Conservation (phyloP, 2,797 vertebrate genomes). For the Pelochelys cantorii region DNA sequence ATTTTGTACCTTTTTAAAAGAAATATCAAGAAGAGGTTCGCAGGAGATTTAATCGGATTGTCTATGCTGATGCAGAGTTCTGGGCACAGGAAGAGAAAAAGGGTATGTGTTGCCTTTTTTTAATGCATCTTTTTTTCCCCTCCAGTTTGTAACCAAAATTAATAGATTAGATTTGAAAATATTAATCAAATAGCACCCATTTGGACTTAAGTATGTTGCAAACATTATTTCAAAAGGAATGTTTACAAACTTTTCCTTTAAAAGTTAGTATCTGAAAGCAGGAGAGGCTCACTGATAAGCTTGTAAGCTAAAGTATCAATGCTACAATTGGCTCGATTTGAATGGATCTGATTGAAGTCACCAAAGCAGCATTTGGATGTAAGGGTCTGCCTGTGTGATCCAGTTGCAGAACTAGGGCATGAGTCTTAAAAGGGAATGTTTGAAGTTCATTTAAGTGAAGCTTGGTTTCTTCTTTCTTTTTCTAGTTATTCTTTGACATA, state of each 20-base stretch:
- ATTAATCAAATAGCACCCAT: background rate
- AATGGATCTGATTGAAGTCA: background rate
- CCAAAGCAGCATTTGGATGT: background rate
- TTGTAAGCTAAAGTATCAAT: background rate
- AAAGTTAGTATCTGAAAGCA: background rate
- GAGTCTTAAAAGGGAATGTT: background rate
- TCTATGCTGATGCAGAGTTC: constrained; percentile 85
- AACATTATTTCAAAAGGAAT: background rate
- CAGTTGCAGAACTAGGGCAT: background rate
- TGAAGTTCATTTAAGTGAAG: background rate
- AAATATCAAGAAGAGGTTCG: constrained; percentile 90
- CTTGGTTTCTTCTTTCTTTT: background rate
- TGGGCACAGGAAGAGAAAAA: constrained; percentile 77
- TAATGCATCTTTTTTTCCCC: background rate
- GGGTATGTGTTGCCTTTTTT: constrained; percentile 61
- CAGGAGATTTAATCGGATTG: constrained; percentile 86
- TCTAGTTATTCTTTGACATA: background rate
- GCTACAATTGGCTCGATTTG: background rate
- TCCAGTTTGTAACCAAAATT: background rate
- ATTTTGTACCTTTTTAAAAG: constrained; percentile 74
- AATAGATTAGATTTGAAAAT: background rate
- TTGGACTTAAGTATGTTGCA: background rate
- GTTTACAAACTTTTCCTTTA: constrained; percentile 18
- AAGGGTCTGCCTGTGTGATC: background rate
- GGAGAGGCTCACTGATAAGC: background rate